Evolutionary conservation across 2,113 vertebrate genomes (phyloP).

Genomic region (Mystacornis crossleyi): DNA sequence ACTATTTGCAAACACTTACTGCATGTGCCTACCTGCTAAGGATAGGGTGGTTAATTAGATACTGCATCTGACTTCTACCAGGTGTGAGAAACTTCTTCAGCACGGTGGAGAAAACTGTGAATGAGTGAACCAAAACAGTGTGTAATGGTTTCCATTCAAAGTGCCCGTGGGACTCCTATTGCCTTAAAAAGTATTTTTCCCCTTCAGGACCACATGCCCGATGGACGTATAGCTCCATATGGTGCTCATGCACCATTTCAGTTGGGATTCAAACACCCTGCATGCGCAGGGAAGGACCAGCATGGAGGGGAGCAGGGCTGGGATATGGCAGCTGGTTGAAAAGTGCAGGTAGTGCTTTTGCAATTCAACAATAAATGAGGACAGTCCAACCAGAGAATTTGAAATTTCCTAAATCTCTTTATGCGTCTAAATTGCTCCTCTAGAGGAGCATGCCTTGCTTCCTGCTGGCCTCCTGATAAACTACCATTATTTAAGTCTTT

Average conservation of each 20-base stretch:
- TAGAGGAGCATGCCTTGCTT: background rate
- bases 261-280: rapidly evolving
- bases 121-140: background rate
- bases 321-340: background rate
- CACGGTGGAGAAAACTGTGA: background rate
- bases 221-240: background rate
- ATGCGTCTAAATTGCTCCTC: background rate
- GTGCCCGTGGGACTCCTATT: background rate
- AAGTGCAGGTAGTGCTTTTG: background rate
- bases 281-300: background rate
- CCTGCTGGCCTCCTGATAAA: background rate
- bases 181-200: background rate
- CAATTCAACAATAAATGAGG: background rate
- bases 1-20: background rate
- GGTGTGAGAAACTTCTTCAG: background rate
- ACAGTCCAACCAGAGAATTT: background rate
- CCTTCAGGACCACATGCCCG: background rate
- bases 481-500: rapidly evolving
- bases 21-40: background rate
- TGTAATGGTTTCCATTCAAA: background rate
- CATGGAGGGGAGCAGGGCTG: background rate
- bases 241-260: background rate
- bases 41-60: background rate
- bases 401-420: background rate
- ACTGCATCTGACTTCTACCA: background rate